These are phyloP conservation scores for Hypsopygia costalis DNA, from an alignment of 2,888 invertebrate species.

Conservation along the genomic window DNA sequence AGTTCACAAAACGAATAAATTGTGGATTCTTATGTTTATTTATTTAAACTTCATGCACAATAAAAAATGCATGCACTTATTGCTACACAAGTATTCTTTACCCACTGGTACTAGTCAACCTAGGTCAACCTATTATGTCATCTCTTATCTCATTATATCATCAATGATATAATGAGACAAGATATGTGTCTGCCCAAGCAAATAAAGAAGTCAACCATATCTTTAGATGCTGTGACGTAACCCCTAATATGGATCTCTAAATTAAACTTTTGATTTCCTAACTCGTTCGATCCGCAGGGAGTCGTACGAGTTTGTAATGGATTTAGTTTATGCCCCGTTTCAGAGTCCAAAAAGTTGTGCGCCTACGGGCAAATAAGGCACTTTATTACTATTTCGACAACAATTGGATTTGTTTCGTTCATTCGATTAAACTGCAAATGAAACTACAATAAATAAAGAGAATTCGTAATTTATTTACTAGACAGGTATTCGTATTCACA, in stretches of 20 bases:
- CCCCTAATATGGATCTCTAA: not conserved
- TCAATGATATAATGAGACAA: too few species aligned
- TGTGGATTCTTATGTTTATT: too few species aligned
- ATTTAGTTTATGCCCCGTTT: constrained; percentile 12
- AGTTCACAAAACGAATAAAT: too few species aligned
- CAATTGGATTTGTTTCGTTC: not conserved
- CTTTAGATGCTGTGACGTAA: too few species aligned
- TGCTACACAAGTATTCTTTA: too few species aligned
- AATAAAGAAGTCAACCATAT: too few species aligned
- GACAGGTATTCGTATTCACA: constrained; percentile 70
- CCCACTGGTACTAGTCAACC: too few species aligned
- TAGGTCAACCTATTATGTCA: too few species aligned
- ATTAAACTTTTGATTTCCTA: constrained; percentile 13
- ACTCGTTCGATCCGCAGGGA: constrained; percentile 11
- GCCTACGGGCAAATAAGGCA: not conserved
- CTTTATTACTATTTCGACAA: not conserved
- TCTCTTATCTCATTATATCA: too few species aligned
- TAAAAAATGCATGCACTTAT: too few species aligned
- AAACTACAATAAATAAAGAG: constrained; percentile 51
- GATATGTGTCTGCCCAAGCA: too few species aligned
- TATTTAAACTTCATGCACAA: too few species aligned
- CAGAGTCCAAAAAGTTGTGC: constrained; percentile 10
- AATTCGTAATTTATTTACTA: constrained; percentile 72
- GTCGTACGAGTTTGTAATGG: constrained; percentile 16
- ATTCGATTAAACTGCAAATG: constrained; percentile 19